Evolutionary conservation across 2,797 vertebrate genomes (phyloP).

Genomic region (Pipistrellus pipistrellus): DNA sequence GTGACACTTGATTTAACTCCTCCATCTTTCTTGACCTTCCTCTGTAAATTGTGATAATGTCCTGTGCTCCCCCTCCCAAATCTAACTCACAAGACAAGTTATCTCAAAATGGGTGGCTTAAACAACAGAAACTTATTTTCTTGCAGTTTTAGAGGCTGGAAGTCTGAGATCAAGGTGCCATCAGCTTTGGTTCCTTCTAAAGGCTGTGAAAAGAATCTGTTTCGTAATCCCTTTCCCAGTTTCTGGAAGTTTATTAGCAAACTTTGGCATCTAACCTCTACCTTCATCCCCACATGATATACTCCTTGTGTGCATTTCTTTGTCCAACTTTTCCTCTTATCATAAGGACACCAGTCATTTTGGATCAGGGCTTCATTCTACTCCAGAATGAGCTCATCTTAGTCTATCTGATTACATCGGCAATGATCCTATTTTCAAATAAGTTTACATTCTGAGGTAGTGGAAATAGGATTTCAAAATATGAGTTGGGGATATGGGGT

Average conservation of each 20-base stretch:
- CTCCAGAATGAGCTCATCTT: background rate
- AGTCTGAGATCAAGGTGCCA: background rate
- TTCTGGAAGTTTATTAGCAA: background rate
- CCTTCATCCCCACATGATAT: background rate
- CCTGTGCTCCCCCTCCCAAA: background rate
- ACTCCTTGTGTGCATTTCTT: background rate
- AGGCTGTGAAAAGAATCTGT: background rate
- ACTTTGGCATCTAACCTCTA: background rate
- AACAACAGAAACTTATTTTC: background rate
- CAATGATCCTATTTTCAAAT: conserved; percentile 19
- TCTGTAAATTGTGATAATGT: background rate
- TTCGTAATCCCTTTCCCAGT: background rate
- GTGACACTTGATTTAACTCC: background rate
- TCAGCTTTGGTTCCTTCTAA: background rate
- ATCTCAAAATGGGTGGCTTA: background rate
- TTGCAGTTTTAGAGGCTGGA: conserved; percentile 3
- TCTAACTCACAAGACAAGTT: conserved; percentile 3
- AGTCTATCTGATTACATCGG: background rate
- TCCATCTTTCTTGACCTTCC: background rate
- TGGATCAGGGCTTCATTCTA: background rate
- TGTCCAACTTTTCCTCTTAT: background rate
- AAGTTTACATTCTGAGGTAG: background rate
- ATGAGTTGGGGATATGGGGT: background rate
- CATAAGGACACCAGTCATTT: background rate
- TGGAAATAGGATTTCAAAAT: background rate